Evolutionary conservation across 2,888 invertebrate genomes (phyloP).

Genomic region (Sarcophaga subvicina): DNA sequence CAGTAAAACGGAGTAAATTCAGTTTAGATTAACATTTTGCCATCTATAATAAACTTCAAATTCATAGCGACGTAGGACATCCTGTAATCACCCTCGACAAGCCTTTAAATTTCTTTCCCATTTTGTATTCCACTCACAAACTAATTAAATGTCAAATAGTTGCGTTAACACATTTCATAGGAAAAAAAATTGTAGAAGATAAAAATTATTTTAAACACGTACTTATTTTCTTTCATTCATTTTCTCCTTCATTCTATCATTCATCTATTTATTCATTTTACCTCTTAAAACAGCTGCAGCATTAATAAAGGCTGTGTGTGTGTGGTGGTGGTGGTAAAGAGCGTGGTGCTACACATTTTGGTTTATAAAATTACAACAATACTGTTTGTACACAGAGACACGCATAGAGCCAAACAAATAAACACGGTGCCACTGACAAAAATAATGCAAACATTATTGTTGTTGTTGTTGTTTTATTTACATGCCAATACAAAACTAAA

Average conservation of each 20-base stretch:
- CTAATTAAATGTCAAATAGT: constrained; percentile 80
- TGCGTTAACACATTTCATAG: constrained; percentile 78
- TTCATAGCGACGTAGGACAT: too few relatives aligned
- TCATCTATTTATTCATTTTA: not conserved
- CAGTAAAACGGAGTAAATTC: too few relatives aligned
- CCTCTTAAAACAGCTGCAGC: constrained; percentile 17
- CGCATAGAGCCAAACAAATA: constrained; percentile 27
- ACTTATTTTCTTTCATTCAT: constrained; percentile 60
- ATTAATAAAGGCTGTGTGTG: not conserved
- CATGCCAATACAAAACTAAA: constrained; percentile 42
- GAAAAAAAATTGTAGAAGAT: constrained; percentile 34
- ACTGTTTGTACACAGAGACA: not conserved
- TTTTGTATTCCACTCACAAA: constrained; percentile 79
- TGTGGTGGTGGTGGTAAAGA: not conserved
- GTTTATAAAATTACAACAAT: constrained; percentile 53
- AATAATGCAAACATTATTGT: constrained; percentile 48
- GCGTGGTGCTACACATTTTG: constrained; percentile 19
- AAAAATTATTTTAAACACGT: constrained; percentile 79
- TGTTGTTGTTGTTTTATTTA: constrained; percentile 56
- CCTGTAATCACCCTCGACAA: too few relatives aligned
- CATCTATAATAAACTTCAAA: too few relatives aligned
- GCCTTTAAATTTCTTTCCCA: too few relatives aligned
- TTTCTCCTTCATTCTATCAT: not conserved
- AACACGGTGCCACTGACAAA: constrained; percentile 42
- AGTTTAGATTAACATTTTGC: too few relatives aligned